Conservation (phyloP, 2,113 vertebrate species). For the Notarius lentiginosus region DNA sequence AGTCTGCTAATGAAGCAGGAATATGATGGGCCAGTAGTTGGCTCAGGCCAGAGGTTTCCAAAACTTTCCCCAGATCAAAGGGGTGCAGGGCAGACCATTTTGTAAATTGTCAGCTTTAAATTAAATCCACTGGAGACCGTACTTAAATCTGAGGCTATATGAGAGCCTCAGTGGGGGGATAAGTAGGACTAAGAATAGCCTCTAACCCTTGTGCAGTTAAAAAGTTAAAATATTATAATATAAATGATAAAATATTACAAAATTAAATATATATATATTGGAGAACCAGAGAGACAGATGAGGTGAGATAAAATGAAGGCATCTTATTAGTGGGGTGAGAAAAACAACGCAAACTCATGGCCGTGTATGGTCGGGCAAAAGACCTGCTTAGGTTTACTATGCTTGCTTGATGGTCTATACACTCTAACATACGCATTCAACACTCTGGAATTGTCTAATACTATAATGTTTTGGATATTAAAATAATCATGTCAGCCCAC, state of each 20-base stretch:
- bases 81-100: slow-evolving; percentile 69
- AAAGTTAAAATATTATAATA: neutral
- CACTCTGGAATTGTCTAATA: neutral
- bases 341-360: neutral
- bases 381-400: neutral
- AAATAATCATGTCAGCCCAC: neutral
- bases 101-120: slow-evolving; percentile 75
- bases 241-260: slow-evolving; percentile 47
- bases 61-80: slow-evolving; percentile 84
- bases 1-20: slow-evolving; percentile 84
- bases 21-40: slow-evolving; percentile 73
- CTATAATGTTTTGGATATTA: neutral
- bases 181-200: slow-evolving; percentile 52
- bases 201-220: slow-evolving; percentile 60
- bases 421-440: neutral
- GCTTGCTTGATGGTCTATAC: neutral
- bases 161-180: neutral
- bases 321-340: neutral
- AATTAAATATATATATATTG: slow-evolving; percentile 49
- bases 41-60: slow-evolving; percentile 74
- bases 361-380: neutral
- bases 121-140: slow-evolving; percentile 66
- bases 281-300: slow-evolving; percentile 45
- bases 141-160: slow-evolving; percentile 59
- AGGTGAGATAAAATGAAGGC: neutral